phyloP scores from a whole-genome alignment of 2,888 invertebrate species.

The Tetranychus truncatus region DNA sequence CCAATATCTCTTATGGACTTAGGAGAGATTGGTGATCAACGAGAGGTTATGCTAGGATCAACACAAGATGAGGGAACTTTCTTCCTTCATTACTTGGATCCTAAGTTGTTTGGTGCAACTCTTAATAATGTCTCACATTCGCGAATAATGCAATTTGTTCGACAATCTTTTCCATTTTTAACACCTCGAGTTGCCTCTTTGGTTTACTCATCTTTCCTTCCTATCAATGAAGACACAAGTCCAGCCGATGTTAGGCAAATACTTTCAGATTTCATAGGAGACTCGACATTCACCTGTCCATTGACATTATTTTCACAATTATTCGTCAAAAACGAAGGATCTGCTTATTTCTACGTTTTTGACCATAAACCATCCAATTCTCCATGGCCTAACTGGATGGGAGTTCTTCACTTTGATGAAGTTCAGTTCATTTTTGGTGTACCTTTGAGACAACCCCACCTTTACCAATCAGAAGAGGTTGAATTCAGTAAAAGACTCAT shows the following conservation, averaged over 20 bases:
- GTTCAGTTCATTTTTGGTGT: constrained; percentile 22
- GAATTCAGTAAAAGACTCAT: constrained; percentile 17
- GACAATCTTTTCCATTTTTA: constrained; percentile 2
- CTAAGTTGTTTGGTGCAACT: constrained; percentile 10
- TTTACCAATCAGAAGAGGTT: constrained; percentile 15
- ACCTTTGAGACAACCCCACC: constrained; percentile 26
- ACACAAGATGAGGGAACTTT: constrained; percentile 23
- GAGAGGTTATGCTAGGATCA: constrained; percentile 20
- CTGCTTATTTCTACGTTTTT: constrained; percentile 3
- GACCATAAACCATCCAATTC: constrained; percentile 7
- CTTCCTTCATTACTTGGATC: constrained; percentile 18
- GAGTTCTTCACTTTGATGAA: constrained; percentile 23
- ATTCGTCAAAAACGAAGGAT: constrained; percentile 8
- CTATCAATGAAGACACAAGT: constrained; percentile 7
- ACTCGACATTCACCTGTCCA: constrained; percentile 9
- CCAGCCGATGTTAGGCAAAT: background rate
- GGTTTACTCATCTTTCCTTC: background rate
- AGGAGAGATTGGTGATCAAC: constrained; percentile 4
- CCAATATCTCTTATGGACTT: constrained; percentile 6
- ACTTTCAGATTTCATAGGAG: constrained; percentile 6
- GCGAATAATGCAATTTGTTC: background rate
- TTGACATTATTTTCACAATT: background rate
- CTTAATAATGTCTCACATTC: constrained; percentile 7
- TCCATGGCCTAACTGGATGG: constrained; percentile 14
- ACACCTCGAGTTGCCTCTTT: background rate